Evolutionary conservation across 2,113 vertebrate species (phyloP), one percentile per base, ranked within the genome.

Genomic region (Jacana jacana): DNA sequence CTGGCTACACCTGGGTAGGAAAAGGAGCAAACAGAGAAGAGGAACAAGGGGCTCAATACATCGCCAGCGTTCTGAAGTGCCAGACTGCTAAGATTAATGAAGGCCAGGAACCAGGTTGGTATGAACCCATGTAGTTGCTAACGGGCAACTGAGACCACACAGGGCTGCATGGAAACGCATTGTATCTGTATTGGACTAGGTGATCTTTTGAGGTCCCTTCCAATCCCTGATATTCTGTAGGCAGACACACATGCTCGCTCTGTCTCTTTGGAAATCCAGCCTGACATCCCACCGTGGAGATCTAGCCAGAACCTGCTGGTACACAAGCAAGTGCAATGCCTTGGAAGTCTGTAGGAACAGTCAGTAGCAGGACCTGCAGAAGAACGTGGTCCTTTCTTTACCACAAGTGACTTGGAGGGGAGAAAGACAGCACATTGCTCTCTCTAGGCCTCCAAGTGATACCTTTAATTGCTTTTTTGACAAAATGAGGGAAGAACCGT

Each of bases 21-120:
- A 98, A 98, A 97, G 99, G 99, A 24, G 98, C 98, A 25, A 99
- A 96, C 89, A 94, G 94, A 72, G 99, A 99, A 61, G 99, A 99
- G 88, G 96, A 98, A 75, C 96, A 92, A 40, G 99, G 98, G 57
- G 98, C 99, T 7, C 86, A 98, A 5, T 98, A 99, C 68, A 94
- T 99, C 70, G 97, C 97, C 54, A 82, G 61, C 28, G 52, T 98
- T 86, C 98, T 99, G 39, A 96, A 97, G 71, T 99, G 98, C 96
- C 97, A 93, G 66, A 63, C 95, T 39, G 35, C 93, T 7, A 95
- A 39, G 81, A 97, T 99, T 93, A 92, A 52, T 68, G 99, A 99
- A 93, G 98, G 98, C 89, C 37, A 97, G 24, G 99, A 99, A 88
- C 98, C 99, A 97, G 99, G 99, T 99, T 40, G 30, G 89, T 92